These are phyloP conservation scores for Callaeas wilsoni DNA, from an alignment of 2,113 vertebrate species.

Conservation along the genomic window DNA sequence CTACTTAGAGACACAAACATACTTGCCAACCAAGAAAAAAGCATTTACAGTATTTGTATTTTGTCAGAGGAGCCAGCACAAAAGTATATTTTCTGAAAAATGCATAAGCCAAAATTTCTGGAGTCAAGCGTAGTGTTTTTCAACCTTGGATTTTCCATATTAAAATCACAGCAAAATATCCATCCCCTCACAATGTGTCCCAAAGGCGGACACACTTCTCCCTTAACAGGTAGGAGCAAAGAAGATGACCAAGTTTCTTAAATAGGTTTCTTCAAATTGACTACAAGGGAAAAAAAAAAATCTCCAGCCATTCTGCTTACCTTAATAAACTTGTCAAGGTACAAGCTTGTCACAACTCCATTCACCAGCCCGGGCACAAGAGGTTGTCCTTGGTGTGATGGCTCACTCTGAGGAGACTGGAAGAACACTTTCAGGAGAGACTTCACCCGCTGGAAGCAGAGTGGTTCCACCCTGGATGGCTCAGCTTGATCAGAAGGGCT, in stretches of 20 bases:
- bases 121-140: background rate
- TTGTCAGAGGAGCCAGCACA: background rate
- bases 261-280: background rate
- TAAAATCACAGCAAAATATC: background rate
- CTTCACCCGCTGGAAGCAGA: background rate
- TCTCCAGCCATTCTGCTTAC: background rate
- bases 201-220: rapidly evolving
- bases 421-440: background rate
- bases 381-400: background rate
- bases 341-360: background rate
- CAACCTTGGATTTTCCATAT: background rate
- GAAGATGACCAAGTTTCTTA: background rate
- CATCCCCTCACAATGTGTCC: background rate
- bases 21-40: background rate
- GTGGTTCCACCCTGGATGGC: background rate
- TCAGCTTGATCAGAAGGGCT: background rate
- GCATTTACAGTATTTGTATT: background rate
- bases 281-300: background rate
- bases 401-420: background rate
- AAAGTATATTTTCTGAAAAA: background rate
- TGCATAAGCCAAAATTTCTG: background rate
- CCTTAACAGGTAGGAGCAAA: rapidly evolving
- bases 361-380: background rate
- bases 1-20: background rate
- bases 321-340: background rate